Evolutionary conservation across 2,888 invertebrate genomes (phyloP), one percentile per base, ranked within the genome.

Genomic region (Nebria salina): DNA sequence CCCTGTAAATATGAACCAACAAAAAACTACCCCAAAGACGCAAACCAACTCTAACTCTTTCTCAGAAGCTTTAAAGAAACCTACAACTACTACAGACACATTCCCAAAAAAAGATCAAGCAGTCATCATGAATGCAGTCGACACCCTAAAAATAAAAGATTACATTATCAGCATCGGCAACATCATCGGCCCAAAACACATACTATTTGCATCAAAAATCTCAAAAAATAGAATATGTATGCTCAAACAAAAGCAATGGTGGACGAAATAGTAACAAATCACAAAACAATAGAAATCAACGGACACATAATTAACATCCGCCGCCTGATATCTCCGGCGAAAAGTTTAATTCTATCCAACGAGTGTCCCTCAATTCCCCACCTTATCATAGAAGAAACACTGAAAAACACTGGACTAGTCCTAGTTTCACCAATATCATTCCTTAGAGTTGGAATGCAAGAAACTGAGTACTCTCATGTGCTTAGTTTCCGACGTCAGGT

Each of bases 351-450:
- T 64, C 6, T 75, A 9, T 20, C 73, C 8, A 85, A 84, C 74
- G 83, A 83, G 0, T 83, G 82, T 68, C 84, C 84, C 5, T 82
- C 83, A 0, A 84, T 84, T 2, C 83, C 84, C 6, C 77, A 84
- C 20, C 20, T 20, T 20, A 20, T 20, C 20, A 20, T 20, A 20
- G 81, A 76, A 77, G 75, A 83, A 26, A 34, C 81, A 20, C 65
- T 84, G n/a, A 72, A 15, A 5, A 75, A 83, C 8, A 11, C 75
- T 15, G 81, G 82, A 6, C 78, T 84, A 6, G 66, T 74, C 26
- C 70, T 80, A 13, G 66, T 72, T 11, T 85, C 84, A 0, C n/a
- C 66, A 13, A 83, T 84, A 7, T 68, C 82, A 1, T 83, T 81
- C 26, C n/a, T 84, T 1, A 64, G 82, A 70, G 83, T 84, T 0